These are phyloP conservation scores for Euglossa dilemma DNA, from an alignment of 1,140 invertebrate genomes.

Conservation along the genomic window DNA sequence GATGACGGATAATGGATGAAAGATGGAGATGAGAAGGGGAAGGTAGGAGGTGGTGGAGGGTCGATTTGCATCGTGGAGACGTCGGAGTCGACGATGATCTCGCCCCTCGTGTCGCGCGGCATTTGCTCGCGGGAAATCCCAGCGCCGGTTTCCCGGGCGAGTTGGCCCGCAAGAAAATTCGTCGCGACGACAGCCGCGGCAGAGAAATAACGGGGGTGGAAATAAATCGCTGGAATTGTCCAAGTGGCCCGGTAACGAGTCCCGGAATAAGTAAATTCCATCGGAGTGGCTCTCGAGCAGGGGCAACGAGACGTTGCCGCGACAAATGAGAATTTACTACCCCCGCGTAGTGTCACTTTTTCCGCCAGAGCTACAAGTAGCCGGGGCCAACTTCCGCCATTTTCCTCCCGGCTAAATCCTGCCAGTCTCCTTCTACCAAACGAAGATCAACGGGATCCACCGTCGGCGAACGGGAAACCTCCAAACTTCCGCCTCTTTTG, in stretches of 20 bases:
- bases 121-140: not conserved
- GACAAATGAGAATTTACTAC: constrained; percentile 46
- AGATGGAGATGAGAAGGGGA: constrained; percentile 51
- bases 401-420: constrained; percentile 1
- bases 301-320: constrained; percentile 4
- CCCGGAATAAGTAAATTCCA: constrained; percentile 40
- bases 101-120: not conserved
- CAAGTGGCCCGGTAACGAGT: not conserved
- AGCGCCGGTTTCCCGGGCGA: not conserved
- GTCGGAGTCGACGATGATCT: constrained; percentile 13
- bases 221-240: constrained; percentile 10
- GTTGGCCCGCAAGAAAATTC: not conserved
- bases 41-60: not conserved
- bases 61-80: constrained; percentile 44
- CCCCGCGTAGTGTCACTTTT: constrained; percentile 6
- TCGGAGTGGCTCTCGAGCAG: not conserved
- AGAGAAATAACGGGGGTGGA: not conserved
- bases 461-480: too few relatives aligned
- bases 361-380: not conserved
- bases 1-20: constrained; percentile 59
- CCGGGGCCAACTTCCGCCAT: constrained; percentile 8
- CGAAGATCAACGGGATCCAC: constrained; percentile 30
- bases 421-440: constrained; percentile 1
- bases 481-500: constrained; percentile 1
- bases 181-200: not conserved